Base-by-base conservation (phyloP, 2,797 vertebrate genomes). In the Pelobates cultripes region DNA sequence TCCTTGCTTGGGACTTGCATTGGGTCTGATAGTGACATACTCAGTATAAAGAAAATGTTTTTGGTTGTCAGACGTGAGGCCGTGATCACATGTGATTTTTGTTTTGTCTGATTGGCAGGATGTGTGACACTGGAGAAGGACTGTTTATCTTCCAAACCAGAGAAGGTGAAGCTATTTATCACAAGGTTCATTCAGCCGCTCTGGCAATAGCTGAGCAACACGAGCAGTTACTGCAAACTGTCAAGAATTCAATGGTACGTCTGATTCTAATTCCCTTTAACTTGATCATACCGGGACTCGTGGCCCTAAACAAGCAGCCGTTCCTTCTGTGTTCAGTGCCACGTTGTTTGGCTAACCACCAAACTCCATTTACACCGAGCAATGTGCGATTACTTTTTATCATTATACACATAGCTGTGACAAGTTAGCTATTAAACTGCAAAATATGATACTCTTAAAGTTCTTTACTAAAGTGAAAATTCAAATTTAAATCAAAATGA, bases 91-190 rank as follows among this genome's bases (percentile, higher is more conserved):
- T 43, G 67, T 63, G 70, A 3, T 66, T 0, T 15, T 77, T 47
- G 87, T 77, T 77, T 87, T 84, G 85, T 87, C 53, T 88, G 55
- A 2, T 51, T 81, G 86, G 15, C 91, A 95, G 94, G 90, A 94
- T 94, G 93, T 95, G 94, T 86, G 93, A 95, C 87, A 95, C 93
- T 10, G 94, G 94, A 9, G 94, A 95, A 80, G 94, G 94, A 76
- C 89, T 95, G 47, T 95, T 95, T 89, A 93, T 94, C 89, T 94
- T 95, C 86, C 94, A 95, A 85, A 95, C 94, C 0, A 87, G 93
- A 87, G 89, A 95, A 4, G 93, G 94, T 2, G 94, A 95, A 75
- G 93, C 93, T 70, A 94, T 95, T 86, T 95, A 95, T 86, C 94
- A 94, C 88, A 94, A 94, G 84, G 93, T 95, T 43, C 94, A 95